Percentiles rank a stretch among this genome's conserved stretches.
These are phyloP conservation scores for Probosciger aterrimus DNA, from an alignment of 2,113 vertebrate species.

Conservation along the genomic window DNA sequence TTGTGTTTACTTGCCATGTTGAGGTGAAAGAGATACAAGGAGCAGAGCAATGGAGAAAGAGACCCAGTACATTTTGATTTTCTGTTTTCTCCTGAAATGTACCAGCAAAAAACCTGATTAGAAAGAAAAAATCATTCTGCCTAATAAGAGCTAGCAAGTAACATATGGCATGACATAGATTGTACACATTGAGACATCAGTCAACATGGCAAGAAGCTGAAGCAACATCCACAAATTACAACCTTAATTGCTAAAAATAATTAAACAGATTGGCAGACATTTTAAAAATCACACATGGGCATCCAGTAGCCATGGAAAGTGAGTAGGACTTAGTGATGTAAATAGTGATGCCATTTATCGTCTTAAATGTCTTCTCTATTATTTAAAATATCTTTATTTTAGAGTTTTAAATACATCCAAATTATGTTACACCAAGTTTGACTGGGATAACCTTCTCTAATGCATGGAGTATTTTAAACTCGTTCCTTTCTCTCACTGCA, in stretches of 20 bases:
- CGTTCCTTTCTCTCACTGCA: not conserved
- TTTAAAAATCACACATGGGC: constrained; percentile 11
- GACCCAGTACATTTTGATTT: not conserved
- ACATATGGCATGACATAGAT: constrained; percentile 48
- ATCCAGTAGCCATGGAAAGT: constrained; percentile 1
- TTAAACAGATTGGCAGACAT: constrained; percentile 41
- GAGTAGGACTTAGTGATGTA: not conserved
- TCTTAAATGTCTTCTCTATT: not conserved
- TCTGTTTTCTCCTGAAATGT: not conserved
- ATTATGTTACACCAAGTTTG: not conserved
- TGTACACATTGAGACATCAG: constrained; percentile 51
- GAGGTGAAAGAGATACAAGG: not conserved
- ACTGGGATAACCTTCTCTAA: not conserved
- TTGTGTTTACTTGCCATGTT: not conserved
- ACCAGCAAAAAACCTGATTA: constrained; percentile 14
- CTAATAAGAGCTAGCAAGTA: constrained; percentile 32
- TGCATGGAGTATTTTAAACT: not conserved
- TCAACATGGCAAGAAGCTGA: constrained; percentile 47
- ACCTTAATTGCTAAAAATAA: constrained; percentile 60
- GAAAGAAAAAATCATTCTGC: not conserved
- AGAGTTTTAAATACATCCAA: not conserved
- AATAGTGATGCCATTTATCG: not conserved
- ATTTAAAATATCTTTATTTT: not conserved
- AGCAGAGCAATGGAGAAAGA: not conserved
- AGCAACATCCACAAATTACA: constrained; percentile 56